Conservation (phyloP, 1,140 invertebrate species). For the Apolygus lucorum region DNA sequence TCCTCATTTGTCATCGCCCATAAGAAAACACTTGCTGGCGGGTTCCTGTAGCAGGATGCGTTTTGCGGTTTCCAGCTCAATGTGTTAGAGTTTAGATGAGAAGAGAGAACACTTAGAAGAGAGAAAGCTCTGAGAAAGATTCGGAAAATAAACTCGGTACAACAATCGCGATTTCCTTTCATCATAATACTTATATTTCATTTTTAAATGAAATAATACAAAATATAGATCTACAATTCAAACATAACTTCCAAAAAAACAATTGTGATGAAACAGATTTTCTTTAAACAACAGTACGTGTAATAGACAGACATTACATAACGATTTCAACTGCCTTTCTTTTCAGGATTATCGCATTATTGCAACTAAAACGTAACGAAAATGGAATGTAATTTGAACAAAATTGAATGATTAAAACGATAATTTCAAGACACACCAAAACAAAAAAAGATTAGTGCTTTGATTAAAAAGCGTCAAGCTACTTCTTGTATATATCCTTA, state of each 20-base stretch:
- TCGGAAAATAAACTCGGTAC: too few relatives aligned
- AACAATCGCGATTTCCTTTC: too few relatives aligned
- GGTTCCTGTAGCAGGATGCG: too few relatives aligned
- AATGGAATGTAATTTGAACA: not conserved
- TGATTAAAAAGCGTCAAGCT: too few relatives aligned
- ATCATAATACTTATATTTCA: not conserved
- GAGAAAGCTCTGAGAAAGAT: too few relatives aligned
- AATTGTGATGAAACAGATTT: not conserved
- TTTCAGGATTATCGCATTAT: not conserved
- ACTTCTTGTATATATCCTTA: too few relatives aligned
- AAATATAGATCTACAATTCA: conserved; percentile 7
- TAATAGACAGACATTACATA: conserved; percentile 1
- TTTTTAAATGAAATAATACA: conserved; percentile 11
- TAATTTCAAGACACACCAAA: not conserved
- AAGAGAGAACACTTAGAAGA: too few relatives aligned
- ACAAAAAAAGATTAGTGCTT: too few relatives aligned
- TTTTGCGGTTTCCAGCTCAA: too few relatives aligned
- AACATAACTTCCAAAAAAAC: conserved; percentile 8
- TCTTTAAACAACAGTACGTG: conserved; percentile 1
- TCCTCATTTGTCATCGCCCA: too few relatives aligned
- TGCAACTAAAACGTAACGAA: not conserved
- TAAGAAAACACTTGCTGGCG: too few relatives aligned
- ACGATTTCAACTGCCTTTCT: not conserved
- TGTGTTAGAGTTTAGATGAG: too few relatives aligned
- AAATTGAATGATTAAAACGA: not conserved